Percentiles rank a stretch among this genome's conserved stretches.
Conservation (phyloP, 2,113 vertebrate genomes). For the Ciconia stormi region DNA sequence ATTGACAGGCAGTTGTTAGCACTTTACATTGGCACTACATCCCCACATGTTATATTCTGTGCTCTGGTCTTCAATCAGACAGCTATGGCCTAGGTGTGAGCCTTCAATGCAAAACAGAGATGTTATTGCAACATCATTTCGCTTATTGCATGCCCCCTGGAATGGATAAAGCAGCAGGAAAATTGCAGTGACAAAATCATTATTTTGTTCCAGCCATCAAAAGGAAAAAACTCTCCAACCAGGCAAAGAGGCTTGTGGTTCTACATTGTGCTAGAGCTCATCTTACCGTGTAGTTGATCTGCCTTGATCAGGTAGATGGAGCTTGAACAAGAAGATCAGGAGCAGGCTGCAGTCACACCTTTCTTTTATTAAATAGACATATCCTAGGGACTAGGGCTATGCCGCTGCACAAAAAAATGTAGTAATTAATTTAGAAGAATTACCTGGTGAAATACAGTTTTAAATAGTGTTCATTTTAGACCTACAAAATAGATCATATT, state of each 20-base stretch:
- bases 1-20: background rate
- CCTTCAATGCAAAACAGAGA: background rate
- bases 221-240: background rate
- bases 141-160: background rate
- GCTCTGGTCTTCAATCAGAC: background rate
- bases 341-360: background rate
- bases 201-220: background rate
- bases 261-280: background rate
- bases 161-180: background rate
- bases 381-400: background rate
- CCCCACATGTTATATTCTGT: background rate
- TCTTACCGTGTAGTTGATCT: background rate
- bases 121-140: background rate
- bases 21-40: background rate
- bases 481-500: background rate
- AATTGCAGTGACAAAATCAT: background rate
- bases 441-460: background rate
- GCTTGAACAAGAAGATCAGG: background rate
- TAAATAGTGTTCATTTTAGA: background rate
- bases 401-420: background rate
- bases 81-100: background rate
- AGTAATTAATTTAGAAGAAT: background rate
- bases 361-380: background rate
- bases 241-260: background rate
- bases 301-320: background rate